Percentiles rank a stretch among this genome's conserved stretches.
Evolutionary conservation across 2,797 vertebrate genomes (phyloP).

Genomic region (Microctenopoma lineatum): DNA sequence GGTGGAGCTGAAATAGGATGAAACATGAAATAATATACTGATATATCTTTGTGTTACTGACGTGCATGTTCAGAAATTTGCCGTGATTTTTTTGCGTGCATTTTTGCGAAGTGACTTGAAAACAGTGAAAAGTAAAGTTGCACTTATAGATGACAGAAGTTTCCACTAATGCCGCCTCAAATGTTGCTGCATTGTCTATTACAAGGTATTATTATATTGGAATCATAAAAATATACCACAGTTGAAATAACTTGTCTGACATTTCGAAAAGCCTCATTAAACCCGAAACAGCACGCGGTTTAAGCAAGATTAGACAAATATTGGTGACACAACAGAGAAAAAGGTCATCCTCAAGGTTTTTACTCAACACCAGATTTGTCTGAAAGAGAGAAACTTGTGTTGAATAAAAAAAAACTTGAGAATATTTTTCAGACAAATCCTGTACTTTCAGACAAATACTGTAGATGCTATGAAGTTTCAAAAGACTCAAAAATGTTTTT

Average conservation of each 20-base stretch:
- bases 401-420: conserved; percentile 15
- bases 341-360: conserved; percentile 57
- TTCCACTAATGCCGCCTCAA: conserved; percentile 13
- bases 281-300: conserved; percentile 58
- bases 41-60: not conserved
- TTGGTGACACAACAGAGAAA: conserved; percentile 41
- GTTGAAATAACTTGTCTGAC: conserved; percentile 54
- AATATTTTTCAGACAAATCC: conserved; percentile 6
- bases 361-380: conserved; percentile 29
- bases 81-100: not conserved
- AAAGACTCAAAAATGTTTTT: conserved; percentile 9
- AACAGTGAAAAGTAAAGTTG: not conserved
- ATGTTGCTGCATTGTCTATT: conserved; percentile 3
- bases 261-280: conserved; percentile 69
- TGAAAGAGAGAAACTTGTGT: conserved; percentile 25
- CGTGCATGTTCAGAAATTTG: not conserved
- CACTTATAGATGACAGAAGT: conserved; percentile 3
- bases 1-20: not conserved
- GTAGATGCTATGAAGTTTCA: conserved; percentile 12
- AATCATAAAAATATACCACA: conserved; percentile 37
- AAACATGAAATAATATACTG: not conserved
- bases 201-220: conserved; percentile 23
- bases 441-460: conserved; percentile 2
- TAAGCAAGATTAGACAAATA: conserved; percentile 64
- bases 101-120: conserved; percentile 5